Base-by-base conservation (phyloP, 1,140 invertebrate species). In the Rhagoletis zephyria region DNA sequence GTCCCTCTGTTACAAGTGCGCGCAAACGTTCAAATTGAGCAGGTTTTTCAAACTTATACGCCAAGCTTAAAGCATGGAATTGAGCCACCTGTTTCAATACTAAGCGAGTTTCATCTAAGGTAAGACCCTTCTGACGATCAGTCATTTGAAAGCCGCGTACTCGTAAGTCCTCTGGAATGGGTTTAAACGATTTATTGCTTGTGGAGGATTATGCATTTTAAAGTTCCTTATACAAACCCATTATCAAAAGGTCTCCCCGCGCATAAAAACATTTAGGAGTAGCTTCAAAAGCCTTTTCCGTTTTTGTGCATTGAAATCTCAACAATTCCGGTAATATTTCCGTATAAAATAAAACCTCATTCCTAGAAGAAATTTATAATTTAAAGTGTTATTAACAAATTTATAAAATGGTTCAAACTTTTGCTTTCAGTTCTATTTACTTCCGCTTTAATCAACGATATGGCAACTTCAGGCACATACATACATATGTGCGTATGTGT, bases 261-360 rank as follows among this genome's bases (percentile, higher is more conserved):
- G 96, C 95, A 3, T 95, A 93, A 87, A 95, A 96, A 88, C 95
- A 95, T 89, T 95, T 95, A 0, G 95, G 95, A 56, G 96, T 95
- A 0, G 95, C 94, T 64, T 93, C 93, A 85, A 96, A 96, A 0
- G 95, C 90, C n/a, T 93, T 88, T 10, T 90, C 90, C 85, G 90
- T 90, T 88, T 91, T 93, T 87, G 92, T 92, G 7, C 91, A 89
- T 90, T 96, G 95, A 85, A 96, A 95, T 61, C 94, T 92, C 0
- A 94, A 89, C 3, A 96, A 88, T 2, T 94, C 94, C 42, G 95
- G 95, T 94, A 95, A 95, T 7, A 96, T 95, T 87, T 95, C 94
- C 19, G 94, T 96, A 89, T 96, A 96, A 90, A 96, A 96, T 2
- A 95, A 95, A 4, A 96, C 95, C 90, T 96, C 96, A 88, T 96